Evolutionary conservation across 1,140 invertebrate species (phyloP).

Genomic region (Vollenhovia emeryi): DNA sequence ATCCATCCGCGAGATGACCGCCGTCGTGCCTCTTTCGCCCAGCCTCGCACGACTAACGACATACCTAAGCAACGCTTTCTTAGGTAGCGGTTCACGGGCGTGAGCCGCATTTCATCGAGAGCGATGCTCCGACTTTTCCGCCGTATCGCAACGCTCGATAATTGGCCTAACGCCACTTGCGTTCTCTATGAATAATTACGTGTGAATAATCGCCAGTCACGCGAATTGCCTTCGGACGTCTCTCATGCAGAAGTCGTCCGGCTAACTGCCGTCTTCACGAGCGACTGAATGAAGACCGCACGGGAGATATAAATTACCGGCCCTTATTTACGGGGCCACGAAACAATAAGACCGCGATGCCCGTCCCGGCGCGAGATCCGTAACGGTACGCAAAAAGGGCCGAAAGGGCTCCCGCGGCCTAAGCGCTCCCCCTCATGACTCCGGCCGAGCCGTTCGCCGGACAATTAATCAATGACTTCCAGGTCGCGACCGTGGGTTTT

Average conservation of each 20-base stretch:
- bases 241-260: neutral
- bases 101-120: constrained; percentile 41
- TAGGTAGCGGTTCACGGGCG: constrained; percentile 23
- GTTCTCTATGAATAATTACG: constrained; percentile 20
- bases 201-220: constrained; percentile 10
- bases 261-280: neutral
- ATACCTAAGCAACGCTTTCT: constrained; percentile 9
- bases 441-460: neutral
- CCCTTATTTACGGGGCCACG: neutral
- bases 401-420: neutral
- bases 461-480: constrained; percentile 34
- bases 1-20: constrained; percentile 34
- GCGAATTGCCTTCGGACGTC: neutral
- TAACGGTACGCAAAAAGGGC: constrained; percentile 24
- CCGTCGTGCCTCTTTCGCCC: neutral
- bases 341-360: constrained; percentile 1
- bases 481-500: constrained; percentile 55
- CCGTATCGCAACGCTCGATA: neutral
- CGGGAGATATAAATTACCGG: neutral
- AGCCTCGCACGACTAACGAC: constrained; percentile 18
- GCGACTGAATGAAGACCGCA: constrained; percentile 4
- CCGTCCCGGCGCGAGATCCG: neutral
- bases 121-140: constrained; percentile 18
- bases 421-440: neutral
- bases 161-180: constrained; percentile 28